phyloP scores from a whole-genome alignment of 2,113 vertebrate genomes.

The Rostratula benghalensis region DNA sequence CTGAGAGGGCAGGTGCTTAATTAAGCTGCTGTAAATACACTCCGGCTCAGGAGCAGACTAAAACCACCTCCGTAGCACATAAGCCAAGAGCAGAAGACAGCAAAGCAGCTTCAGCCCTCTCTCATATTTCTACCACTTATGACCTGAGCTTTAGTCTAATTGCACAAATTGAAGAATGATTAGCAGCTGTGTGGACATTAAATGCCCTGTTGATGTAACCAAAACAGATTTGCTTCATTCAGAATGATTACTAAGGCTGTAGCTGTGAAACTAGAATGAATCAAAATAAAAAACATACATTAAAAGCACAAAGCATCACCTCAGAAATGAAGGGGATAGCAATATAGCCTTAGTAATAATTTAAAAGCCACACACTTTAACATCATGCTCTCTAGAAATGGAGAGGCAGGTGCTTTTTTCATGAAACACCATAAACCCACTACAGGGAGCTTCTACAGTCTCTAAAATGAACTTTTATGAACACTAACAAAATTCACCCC shows the following conservation, averaged over 20 bases:
- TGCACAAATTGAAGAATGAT: slow-evolving; percentile 47
- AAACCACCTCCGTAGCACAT: not conserved
- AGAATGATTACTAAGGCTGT: slow-evolving; percentile 19
- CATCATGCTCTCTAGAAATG: not conserved
- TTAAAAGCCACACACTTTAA: slow-evolving; percentile 5
- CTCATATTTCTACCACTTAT: slow-evolving; percentile 13
- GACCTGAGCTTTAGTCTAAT: slow-evolving; percentile 24
- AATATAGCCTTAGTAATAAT: not conserved
- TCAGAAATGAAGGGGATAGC: not conserved
- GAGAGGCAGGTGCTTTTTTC: not conserved
- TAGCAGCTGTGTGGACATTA: slow-evolving; percentile 41
- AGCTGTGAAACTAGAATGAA: slow-evolving; percentile 20
- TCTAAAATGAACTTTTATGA: not conserved
- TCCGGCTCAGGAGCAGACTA: not conserved
- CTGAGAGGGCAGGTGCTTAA: slow-evolving; percentile 20
- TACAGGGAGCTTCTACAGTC: not conserved
- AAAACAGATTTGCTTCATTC: slow-evolving; percentile 27
- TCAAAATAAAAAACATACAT: slow-evolving; percentile 37
- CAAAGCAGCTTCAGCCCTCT: not conserved
- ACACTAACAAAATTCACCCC: not conserved
- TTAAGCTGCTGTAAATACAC: slow-evolving; percentile 16
- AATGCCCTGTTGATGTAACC: slow-evolving; percentile 18
- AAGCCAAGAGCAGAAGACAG: not conserved
- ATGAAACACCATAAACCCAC: not conserved
- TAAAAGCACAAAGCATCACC: not conserved